Evolutionary conservation across 2,888 invertebrate genomes (phyloP).

Genomic region (Branchellion lobata): DNA sequence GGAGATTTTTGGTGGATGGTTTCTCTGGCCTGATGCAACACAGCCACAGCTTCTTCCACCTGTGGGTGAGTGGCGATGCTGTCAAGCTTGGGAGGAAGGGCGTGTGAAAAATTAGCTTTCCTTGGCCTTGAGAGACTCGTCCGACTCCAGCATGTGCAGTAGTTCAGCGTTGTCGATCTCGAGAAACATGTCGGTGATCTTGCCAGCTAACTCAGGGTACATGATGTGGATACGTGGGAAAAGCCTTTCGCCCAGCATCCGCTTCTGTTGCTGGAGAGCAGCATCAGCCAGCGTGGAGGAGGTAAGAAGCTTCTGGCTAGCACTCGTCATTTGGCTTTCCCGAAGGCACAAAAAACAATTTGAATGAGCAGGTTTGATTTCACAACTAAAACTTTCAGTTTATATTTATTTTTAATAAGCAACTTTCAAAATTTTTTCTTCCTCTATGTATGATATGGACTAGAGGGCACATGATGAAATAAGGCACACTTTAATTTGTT

Average conservation of each 20-base stretch:
- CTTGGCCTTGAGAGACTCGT: slow-evolving; percentile 90
- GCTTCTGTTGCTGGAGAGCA: slow-evolving; percentile 93
- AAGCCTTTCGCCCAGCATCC: slow-evolving; percentile 96
- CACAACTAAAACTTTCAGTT: too few relatives aligned
- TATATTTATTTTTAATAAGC: too few relatives aligned
- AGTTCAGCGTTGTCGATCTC: slow-evolving; percentile 98
- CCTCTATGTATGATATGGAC: too few relatives aligned
- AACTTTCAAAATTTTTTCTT: too few relatives aligned
- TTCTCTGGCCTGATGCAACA: slow-evolving; percentile 90
- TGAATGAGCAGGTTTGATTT: too few relatives aligned
- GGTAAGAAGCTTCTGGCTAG: slow-evolving; percentile 86
- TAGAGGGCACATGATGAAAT: too few relatives aligned
- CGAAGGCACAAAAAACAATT: too few relatives aligned
- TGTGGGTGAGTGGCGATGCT: too few relatives aligned
- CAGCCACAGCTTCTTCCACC: slow-evolving; percentile 93
- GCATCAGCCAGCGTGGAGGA: slow-evolving; percentile 96
- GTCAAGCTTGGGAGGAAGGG: neutral
- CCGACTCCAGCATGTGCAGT: slow-evolving; percentile 94
- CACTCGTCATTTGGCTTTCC: slow-evolving; percentile 67
- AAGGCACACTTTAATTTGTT: too few relatives aligned
- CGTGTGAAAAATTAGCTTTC: slow-evolving; percentile 55
- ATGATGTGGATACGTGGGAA: slow-evolving; percentile 87
- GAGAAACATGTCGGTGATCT: slow-evolving; percentile 97
- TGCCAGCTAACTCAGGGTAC: slow-evolving; percentile 90
- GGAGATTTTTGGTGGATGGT: slow-evolving; percentile 45